Evolutionary conservation across 2,113 vertebrate genomes (phyloP), one percentile per base, ranked within the genome.

Genomic region (Chlamydotis undulata): DNA sequence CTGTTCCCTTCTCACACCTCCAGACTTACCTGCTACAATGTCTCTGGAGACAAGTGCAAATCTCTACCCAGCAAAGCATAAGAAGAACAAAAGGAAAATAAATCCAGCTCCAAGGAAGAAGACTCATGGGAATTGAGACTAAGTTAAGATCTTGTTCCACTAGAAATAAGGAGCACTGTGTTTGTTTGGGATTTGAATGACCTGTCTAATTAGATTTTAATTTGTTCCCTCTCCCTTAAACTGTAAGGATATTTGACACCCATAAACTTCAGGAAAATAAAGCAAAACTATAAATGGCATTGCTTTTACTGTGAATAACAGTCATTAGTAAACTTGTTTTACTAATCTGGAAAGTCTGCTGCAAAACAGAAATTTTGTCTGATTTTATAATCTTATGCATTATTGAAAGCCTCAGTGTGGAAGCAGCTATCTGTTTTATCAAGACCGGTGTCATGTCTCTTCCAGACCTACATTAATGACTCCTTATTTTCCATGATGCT

Each of bases 161-260:
- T 82, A 96, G 95, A 96, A 96, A 95, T 91, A 95, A 96, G 93
- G 93, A 95, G 87, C 1, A 0, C 87, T 85, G 69, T 96, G 94
- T 96, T 87, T 94, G 91, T 92, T 93, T 14, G n/a, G 94, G 81
- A 96, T 97, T 97, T 97, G 87, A 96, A 96, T 97, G 94, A 97
- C 93, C 94, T 97, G 81, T 82, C 91, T 95, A 96, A 97, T 96
- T 96, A 96, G 89, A 93, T 89, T 96, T 96, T 97, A 96, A 97
- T 97, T 96, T 89, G 84, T 79, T 96, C 91, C 81, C 83, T 89
- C 87, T 73, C 65, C 73, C 53, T 95, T 84, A 78, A 96, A 93
- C 87, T 82, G n/a, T 28, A 81, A 29, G 43, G 91, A 79, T 89
- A 97, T 71, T 91, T 87, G 91, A 96, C 74, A 97, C 93, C 84